Evolutionary conservation across 2,888 invertebrate genomes (phyloP), one percentile per base, ranked within the genome.

Genomic region (Drosophila sordidula): DNA sequence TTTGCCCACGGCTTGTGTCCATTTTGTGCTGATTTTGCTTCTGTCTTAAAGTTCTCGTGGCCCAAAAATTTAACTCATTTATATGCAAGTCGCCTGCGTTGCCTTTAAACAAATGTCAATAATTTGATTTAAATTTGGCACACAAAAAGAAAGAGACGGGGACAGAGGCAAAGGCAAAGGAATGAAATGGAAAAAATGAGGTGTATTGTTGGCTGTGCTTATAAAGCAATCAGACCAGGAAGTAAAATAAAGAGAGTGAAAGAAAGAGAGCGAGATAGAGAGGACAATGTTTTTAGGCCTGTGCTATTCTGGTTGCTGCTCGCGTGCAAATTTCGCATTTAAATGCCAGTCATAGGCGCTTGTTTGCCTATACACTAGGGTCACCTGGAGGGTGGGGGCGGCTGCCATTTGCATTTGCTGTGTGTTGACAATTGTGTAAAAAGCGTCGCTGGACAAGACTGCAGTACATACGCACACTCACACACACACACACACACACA

Each of bases 281-380:
- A 44, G 49, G 11, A 18, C 26, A 16, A 46, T 42, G 54, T 58
- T 55, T 57, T 57, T 32, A 8, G 51, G 47, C 36, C 41, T 54
- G 65, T 55, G 56, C 78, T 75, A 75, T 78, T 82, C 79, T 49
- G 68, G 59, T 65, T 71, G 75, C 84, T 62, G 74, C 70, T 89
- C 89, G 89, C 85, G 85, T 89, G 85, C 87, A 81, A 85, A 85
- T 80, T 85, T 84, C 85, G 76, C 87, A 86, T 86, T 86, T 86
- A 87, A 87, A 89, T 86, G 87, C 85, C 69, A 84, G 87, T 77
- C 83, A 80, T 87, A 79, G 87, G 72, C 76, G 70, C 67, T 74
- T 81, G 79, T 81, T 87, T 89, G 70, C 68, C 75, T 65, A 87
- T 80, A 80, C 73, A 50, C 52, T 49, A 57, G 61, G 45, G 44